Conservation (phyloP, 2,113 vertebrate genomes). For the Microcebus ravelobensis region DNA sequence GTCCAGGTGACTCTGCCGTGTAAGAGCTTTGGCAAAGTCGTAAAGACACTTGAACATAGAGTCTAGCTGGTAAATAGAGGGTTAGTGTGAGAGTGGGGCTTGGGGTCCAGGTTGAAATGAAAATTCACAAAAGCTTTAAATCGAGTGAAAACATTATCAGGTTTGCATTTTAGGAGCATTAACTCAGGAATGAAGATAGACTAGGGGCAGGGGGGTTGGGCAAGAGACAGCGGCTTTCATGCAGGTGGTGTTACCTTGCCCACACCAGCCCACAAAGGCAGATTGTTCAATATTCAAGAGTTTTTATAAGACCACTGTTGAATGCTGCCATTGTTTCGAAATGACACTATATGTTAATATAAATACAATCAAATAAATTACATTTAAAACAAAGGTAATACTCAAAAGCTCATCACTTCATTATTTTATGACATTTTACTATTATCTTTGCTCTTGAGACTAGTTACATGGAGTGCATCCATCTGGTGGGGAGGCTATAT, state of each 20-base stretch:
- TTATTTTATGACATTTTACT: background rate
- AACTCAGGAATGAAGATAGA: background rate
- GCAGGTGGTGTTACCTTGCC: background rate
- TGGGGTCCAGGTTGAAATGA: background rate
- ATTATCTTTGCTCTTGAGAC: background rate
- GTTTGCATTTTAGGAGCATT: background rate
- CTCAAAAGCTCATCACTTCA: background rate
- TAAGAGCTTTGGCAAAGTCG: background rate
- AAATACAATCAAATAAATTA: background rate
- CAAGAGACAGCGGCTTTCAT: accelerated
- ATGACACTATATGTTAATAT: background rate
- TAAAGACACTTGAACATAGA: background rate
- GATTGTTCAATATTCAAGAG: background rate
- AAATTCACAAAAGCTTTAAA: background rate
- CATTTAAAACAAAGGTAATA: background rate
- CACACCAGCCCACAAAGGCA: background rate
- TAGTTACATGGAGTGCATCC: accelerated
- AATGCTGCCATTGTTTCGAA: background rate
- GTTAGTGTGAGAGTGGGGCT: background rate
- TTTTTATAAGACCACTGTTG: background rate
- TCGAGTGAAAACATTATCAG: background rate
- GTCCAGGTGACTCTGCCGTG: too few relatives aligned
- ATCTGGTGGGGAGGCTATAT: accelerated
- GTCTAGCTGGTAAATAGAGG: background rate
- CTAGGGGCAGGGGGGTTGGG: background rate